These are phyloP conservation scores for Pangasius larnaudii DNA, from an alignment of 2,797 vertebrate genomes.

Conservation along the genomic window DNA sequence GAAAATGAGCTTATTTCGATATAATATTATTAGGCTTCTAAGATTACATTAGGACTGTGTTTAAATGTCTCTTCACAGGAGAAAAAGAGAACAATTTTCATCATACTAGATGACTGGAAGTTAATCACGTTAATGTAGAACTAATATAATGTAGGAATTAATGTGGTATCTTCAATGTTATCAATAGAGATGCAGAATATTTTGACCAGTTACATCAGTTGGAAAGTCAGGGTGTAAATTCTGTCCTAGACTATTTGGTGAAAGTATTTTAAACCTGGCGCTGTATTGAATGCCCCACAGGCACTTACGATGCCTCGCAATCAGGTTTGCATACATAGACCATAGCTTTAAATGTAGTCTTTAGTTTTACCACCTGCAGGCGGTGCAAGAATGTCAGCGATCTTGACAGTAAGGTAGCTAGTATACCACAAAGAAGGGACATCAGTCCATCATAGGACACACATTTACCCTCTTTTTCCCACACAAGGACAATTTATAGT, in stretches of 20 bases:
- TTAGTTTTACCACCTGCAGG: background rate
- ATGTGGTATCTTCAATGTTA: background rate
- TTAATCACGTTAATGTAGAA: background rate
- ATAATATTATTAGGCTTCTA: slow-evolving; percentile 10
- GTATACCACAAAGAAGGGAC: background rate
- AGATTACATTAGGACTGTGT: background rate
- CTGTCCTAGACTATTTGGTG: background rate
- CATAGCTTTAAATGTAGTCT: background rate
- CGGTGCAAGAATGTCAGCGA: background rate
- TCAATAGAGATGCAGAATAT: background rate
- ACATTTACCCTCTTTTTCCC: background rate
- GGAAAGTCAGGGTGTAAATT: background rate
- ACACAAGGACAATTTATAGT: background rate
- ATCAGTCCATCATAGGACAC: background rate
- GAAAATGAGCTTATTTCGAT: slow-evolving; percentile 2
- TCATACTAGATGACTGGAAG: background rate
- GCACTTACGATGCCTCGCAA: background rate
- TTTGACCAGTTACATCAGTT: background rate
- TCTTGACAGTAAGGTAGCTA: background rate
- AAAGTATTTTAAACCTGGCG: background rate
- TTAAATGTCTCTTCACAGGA: background rate
- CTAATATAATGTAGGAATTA: background rate
- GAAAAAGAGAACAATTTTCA: background rate
- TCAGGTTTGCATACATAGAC: background rate
- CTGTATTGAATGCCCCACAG: background rate